Evolutionary conservation across 2,888 invertebrate genomes (phyloP).

Genomic region (Aphrophora alni): DNA sequence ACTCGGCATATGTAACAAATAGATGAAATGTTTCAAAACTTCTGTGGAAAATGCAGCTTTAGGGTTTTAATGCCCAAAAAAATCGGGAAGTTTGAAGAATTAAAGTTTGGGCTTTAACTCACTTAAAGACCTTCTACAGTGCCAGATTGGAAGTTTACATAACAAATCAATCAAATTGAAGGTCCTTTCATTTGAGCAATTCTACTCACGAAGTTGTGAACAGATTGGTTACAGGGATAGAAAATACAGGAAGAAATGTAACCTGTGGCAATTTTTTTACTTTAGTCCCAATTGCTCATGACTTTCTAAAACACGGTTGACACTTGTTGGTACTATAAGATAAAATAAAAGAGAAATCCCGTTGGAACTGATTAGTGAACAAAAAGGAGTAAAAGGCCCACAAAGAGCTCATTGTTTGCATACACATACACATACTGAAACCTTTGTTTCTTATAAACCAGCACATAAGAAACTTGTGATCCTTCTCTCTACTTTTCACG

Average conservation of each 20-base stretch:
- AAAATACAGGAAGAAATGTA: conserved; percentile 4
- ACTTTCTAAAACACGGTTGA: not conserved
- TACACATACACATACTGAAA: not conserved
- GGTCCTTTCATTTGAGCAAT: not conserved
- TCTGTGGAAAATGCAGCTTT: not conserved
- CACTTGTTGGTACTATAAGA: not conserved
- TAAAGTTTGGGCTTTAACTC: not conserved
- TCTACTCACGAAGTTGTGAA: not conserved
- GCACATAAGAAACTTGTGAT: not conserved
- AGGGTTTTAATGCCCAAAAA: not conserved
- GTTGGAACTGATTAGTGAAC: not conserved
- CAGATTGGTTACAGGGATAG: not conserved
- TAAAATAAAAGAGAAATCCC: not conserved
- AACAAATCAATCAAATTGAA: not conserved
- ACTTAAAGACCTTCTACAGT: not conserved
- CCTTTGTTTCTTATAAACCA: not conserved
- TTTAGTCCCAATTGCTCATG: not conserved
- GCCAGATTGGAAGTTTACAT: not conserved
- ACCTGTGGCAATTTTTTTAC: not conserved
- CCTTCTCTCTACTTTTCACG: too few species aligned
- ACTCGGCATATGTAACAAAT: not conserved
- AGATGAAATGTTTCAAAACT: not conserved
- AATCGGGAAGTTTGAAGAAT: not conserved
- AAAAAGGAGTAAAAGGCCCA: not conserved
- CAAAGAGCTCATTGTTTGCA: not conserved